These are phyloP conservation scores for Mellivora capensis DNA, from an alignment of 2,113 vertebrate genomes.

Conservation along the genomic window DNA sequence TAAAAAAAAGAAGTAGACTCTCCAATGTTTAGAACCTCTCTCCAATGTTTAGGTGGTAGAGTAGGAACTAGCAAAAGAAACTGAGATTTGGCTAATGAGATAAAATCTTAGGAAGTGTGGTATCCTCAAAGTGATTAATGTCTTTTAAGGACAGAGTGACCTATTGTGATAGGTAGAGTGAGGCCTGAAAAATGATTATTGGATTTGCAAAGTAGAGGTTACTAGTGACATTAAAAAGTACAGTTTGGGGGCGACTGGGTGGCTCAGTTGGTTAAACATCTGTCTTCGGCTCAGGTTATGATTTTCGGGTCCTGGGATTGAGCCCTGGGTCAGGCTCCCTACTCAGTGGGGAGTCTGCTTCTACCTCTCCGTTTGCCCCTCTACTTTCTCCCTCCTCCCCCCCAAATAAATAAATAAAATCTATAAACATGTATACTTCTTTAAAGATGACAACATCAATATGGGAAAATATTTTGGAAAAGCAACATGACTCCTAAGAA, in stretches of 20 bases:
- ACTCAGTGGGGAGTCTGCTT: not conserved
- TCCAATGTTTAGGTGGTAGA: not conserved
- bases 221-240: not conserved
- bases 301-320: not conserved
- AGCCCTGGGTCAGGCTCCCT: not conserved
- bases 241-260: not conserved
- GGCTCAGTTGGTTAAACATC: not conserved
- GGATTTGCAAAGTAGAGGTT: not conserved
- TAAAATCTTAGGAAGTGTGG: not conserved
- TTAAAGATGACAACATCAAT: not conserved
- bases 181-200: not conserved
- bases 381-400: not conserved
- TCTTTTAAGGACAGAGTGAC: not conserved
- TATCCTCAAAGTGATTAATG: not conserved
- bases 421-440: not conserved
- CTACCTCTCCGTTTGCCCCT: not conserved
- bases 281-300: not conserved
- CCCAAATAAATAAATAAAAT: not conserved
- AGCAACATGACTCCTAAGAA: not conserved
- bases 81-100: not conserved
- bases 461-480: not conserved
- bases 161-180: not conserved
- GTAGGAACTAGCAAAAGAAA: not conserved
- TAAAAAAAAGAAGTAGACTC: not conserved
- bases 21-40: not conserved